These are phyloP conservation scores for Gortyna flavago DNA, from an alignment of 2,888 invertebrate species.

Conservation along the genomic window DNA sequence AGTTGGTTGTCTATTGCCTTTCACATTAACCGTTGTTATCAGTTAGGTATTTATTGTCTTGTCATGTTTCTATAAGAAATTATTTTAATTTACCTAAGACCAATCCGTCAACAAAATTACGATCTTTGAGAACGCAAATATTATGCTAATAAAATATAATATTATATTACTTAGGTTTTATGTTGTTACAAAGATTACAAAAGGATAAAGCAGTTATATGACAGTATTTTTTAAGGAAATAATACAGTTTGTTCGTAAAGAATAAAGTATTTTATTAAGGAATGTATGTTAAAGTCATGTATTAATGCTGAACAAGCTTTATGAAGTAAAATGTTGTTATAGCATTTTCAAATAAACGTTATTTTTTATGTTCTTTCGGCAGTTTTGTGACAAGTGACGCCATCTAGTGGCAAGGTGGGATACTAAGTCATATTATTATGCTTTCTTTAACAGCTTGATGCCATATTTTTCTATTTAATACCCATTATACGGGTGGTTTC, in stretches of 20 bases:
- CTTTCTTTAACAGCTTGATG: neutral
- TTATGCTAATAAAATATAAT: conserved; percentile 53
- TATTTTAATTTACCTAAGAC: neutral
- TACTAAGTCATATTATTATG: conserved; percentile 4
- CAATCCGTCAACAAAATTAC: conserved; percentile 15
- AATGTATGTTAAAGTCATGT: conserved; percentile 33
- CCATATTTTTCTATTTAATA: conserved; percentile 9
- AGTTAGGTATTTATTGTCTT: conserved; percentile 5
- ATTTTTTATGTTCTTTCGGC: conserved; percentile 22
- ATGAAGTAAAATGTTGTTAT: conserved; percentile 52
- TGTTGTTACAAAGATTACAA: conserved; percentile 54
- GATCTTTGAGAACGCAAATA: conserved; percentile 54
- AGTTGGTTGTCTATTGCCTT: conserved; percentile 15
- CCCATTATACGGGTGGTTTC: neutral
- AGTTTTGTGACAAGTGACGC: conserved; percentile 40
- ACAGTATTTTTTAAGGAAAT: conserved; percentile 72
- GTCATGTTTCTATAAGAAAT: neutral
- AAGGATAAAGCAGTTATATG: conserved; percentile 67
- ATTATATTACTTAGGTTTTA: conserved; percentile 57
- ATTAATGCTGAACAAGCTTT: conserved; percentile 55
- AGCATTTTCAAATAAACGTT: conserved; percentile 43
- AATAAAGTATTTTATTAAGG: conserved; percentile 40
- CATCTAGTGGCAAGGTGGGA: conserved; percentile 32
- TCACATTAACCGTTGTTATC: neutral
- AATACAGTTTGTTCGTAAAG: conserved; percentile 52